Percentiles rank a stretch among this genome's conserved stretches.
Conservation (phyloP, 2,797 vertebrate species). For the Hylomyscus alleni region DNA sequence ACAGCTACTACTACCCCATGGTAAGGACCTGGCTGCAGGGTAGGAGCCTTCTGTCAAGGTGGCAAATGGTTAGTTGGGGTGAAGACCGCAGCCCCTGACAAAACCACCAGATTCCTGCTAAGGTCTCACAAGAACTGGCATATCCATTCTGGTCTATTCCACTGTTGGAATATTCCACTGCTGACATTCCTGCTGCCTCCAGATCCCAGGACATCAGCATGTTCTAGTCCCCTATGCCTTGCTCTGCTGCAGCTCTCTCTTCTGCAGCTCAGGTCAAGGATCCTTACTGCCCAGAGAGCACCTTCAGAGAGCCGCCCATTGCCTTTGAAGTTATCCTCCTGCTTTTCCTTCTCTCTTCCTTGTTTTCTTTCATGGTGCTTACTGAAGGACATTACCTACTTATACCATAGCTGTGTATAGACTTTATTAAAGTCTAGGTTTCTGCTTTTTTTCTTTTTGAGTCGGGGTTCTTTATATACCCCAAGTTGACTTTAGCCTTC, state of each 20-base stretch:
- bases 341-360: not conserved
- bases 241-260: not conserved
- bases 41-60: not conserved
- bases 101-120: rapidly evolving
- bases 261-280: rapidly evolving
- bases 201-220: rapidly evolving
- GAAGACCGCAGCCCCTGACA: not conserved
- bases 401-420: rapidly evolving
- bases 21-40: conserved; percentile 53
- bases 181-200: rapidly evolving
- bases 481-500: not conserved
- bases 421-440: rapidly evolving
- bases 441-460: not conserved
- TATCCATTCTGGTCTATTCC: not conserved
- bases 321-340: not conserved
- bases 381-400: rapidly evolving
- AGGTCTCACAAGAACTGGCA: rapidly evolving
- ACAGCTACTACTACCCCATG: conserved; percentile 94
- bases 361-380: rapidly evolving
- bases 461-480: not conserved
- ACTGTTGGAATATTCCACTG: rapidly evolving
- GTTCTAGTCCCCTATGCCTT: rapidly evolving
- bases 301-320: not conserved
- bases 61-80: not conserved
- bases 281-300: not conserved